Percentiles rank a stretch among this genome's conserved stretches.
Evolutionary conservation across 2,888 invertebrate species (phyloP).

Genomic region (Leptinotarsa rubiginosa): DNA sequence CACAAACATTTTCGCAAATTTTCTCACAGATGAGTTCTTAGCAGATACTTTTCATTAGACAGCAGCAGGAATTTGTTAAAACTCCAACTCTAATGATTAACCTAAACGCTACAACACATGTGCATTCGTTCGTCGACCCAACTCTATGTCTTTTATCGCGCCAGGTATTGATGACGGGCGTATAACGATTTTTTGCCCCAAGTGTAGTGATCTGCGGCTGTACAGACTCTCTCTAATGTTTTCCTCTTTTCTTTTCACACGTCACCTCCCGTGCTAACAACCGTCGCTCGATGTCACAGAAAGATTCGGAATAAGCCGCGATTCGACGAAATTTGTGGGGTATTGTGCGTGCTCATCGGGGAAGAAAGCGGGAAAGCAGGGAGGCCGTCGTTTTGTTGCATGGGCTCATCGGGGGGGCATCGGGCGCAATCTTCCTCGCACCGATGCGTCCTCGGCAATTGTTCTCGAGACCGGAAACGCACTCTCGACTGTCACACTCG

Average conservation of each 20-base stretch:
- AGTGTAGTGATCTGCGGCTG: no score
- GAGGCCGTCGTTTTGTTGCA: constrained; percentile 32
- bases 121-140: no score
- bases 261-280: not conserved
- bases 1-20: no score
- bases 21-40: no score
- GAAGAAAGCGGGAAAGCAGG: constrained; percentile 21
- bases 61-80: no score
- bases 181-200: no score
- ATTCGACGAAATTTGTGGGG: constrained; percentile 11
- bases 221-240: no score
- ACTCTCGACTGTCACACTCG: constrained; percentile 61
- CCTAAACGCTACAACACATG: no score
- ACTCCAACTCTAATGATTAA: no score
- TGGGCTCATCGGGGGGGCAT: constrained; percentile 51
- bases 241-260: not conserved
- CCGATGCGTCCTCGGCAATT: constrained; percentile 59
- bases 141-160: no score
- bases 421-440: constrained; percentile 60
- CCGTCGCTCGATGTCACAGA: constrained; percentile 8
- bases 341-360: constrained; percentile 18
- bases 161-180: no score
- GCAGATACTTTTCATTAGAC: no score
- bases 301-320: constrained; percentile 5
- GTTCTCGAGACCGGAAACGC: constrained; percentile 62